A percentile compares a stretch with the other conserved stretches of the same genome.
Conservation (phyloP, 2,797 vertebrate species). For the Muscicapa comitata region DNA sequence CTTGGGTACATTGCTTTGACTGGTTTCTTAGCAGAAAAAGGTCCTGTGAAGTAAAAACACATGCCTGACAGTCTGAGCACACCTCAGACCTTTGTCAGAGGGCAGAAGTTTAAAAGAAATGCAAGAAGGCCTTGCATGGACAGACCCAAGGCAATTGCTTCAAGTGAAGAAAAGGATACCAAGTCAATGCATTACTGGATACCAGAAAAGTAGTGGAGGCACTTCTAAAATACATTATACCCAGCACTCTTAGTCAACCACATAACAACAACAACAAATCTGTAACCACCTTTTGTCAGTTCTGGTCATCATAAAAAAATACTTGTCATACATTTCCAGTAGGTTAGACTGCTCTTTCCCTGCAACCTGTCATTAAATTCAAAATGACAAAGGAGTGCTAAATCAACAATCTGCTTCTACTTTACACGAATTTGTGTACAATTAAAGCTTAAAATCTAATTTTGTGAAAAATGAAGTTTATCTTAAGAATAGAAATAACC, state of each 20-base stretch:
- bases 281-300: background rate
- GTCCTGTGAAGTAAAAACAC: accelerated
- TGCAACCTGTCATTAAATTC: background rate
- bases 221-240: background rate
- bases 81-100: background rate
- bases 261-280: background rate
- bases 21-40: background rate
- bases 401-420: background rate
- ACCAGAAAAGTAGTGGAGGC: background rate
- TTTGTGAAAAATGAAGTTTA: background rate
- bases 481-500: background rate
- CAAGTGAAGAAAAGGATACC: background rate
- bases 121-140: background rate
- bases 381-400: background rate
- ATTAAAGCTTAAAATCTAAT: background rate
- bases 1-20: background rate
- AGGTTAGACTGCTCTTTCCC: background rate
- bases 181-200: background rate
- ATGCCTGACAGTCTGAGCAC: background rate
- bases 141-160: background rate
- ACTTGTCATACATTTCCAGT: background rate
- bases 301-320: background rate
- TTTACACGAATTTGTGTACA: background rate
- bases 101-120: background rate
- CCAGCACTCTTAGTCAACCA: background rate